phyloP scores from a whole-genome alignment of 2,113 vertebrate genomes.

The Octodon degus region DNA sequence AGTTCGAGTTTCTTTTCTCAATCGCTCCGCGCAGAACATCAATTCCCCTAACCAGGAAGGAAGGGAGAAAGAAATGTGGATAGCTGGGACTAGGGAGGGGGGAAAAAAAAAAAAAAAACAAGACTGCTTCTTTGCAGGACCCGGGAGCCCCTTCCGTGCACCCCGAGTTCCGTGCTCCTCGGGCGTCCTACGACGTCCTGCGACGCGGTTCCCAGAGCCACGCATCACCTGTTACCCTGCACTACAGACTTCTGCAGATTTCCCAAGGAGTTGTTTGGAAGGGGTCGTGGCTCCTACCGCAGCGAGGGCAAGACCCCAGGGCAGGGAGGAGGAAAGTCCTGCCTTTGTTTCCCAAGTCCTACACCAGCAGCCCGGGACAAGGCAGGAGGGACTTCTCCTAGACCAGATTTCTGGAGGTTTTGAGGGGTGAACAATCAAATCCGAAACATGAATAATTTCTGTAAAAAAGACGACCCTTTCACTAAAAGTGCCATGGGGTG shows the following conservation, averaged over 20 bases:
- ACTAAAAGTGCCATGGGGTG: too few species aligned
- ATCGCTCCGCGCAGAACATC: not conserved
- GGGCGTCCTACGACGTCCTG: too few species aligned
- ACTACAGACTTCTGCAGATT: not conserved
- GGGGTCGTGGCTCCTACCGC: not conserved
- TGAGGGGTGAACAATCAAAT: not conserved
- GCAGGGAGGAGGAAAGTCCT: not conserved
- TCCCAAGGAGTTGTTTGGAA: not conserved
- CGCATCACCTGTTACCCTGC: not conserved
- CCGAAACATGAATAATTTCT: not conserved
- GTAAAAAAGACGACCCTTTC: not conserved
- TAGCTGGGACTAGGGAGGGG: not conserved
- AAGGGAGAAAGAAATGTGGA: not conserved
- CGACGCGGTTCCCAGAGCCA: not conserved
- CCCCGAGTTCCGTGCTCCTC: rapidly evolving
- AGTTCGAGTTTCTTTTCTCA: constrained; percentile 31
- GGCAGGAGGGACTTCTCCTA: rapidly evolving
- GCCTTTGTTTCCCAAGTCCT: not conserved
- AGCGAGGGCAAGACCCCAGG: rapidly evolving
- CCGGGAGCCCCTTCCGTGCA: rapidly evolving
- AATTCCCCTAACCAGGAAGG: not conserved
- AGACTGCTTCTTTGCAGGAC: not conserved
- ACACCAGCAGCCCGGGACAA: not conserved
- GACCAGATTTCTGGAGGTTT: not conserved
- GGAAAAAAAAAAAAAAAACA: too few species aligned